These are phyloP conservation scores for Sylvicola cinctus DNA, from an alignment of 2,888 invertebrate species.

Conservation along the genomic window DNA sequence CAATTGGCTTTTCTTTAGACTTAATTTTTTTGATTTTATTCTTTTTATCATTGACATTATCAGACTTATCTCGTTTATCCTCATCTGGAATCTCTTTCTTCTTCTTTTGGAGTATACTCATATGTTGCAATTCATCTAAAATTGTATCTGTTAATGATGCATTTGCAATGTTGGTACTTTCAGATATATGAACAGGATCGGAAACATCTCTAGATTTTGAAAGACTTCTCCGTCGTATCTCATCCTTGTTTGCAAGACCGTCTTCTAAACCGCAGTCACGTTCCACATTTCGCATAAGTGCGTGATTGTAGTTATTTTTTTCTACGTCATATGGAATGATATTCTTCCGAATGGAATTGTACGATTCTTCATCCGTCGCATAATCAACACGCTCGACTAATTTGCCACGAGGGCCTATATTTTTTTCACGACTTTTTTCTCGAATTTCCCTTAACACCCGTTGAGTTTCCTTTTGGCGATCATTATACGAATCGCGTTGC, in stretches of 20 bases:
- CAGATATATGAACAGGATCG: constrained; percentile 1
- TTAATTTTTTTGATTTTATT: constrained; percentile 2
- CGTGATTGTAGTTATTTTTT: background rate
- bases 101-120: constrained; percentile 1
- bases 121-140: constrained; percentile 18
- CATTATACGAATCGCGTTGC: constrained; percentile 20
- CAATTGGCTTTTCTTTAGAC: constrained; percentile 15
- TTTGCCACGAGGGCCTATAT: constrained; percentile 18
- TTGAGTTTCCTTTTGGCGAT: constrained; percentile 47
- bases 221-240: constrained; percentile 11
- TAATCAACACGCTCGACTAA: constrained; percentile 8
- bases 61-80: constrained; percentile 1
- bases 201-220: constrained; percentile 3
- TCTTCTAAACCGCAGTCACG: background rate
- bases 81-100: constrained; percentile 3
- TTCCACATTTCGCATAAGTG: constrained; percentile 1
- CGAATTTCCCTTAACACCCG: constrained; percentile 44
- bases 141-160: constrained; percentile 19
- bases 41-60: constrained; percentile 1
- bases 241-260: too few species aligned
- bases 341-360: too few species aligned
- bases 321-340: background rate
- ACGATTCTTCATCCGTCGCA: too few species aligned
- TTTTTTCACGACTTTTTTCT: constrained; percentile 27
- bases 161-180: constrained; percentile 8